Conservation (phyloP, 2,113 vertebrate genomes). For the Tragulus kanchil region DNA sequence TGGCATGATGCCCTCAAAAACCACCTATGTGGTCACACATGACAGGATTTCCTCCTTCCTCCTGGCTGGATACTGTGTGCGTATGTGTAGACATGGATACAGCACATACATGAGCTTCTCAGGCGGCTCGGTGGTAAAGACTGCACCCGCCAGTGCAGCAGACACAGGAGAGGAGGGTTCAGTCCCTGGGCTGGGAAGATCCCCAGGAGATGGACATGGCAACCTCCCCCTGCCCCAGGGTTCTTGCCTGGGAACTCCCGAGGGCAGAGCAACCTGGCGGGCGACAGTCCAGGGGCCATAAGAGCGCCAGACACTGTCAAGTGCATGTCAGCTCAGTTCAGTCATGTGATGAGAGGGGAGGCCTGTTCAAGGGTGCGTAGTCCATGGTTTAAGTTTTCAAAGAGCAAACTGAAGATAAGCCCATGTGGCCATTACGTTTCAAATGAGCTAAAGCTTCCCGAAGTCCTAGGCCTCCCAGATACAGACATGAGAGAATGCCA, state of each 20-base stretch:
- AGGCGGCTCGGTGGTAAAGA: not conserved
- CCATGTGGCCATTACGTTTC: not conserved
- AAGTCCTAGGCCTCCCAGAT: not conserved
- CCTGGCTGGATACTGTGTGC: rapidly evolving
- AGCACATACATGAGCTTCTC: not conserved
- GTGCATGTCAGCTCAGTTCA: not conserved
- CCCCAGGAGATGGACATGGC: not conserved
- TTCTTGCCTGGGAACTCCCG: not conserved
- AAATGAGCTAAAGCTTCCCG: conserved; percentile 15
- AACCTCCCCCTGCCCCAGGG: not conserved
- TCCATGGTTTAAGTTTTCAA: not conserved
- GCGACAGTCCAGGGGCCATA: not conserved
- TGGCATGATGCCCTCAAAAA: not conserved
- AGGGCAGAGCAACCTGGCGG: not conserved
- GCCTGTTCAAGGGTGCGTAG: not conserved
- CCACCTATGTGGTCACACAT: too few species aligned
- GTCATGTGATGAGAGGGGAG: not conserved
- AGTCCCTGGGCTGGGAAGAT: not conserved
- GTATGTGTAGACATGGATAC: not conserved
- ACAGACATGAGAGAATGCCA: conserved; percentile 59
- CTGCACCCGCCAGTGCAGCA: not conserved
- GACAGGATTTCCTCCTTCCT: not conserved
- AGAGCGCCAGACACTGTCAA: too few species aligned
- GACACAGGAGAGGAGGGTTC: not conserved
- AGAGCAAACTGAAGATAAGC: not conserved